Percentiles rank a stretch among this genome's conserved stretches.
Conservation (phyloP, 2,797 vertebrate genomes). For the Pelodytes ibericus region DNA sequence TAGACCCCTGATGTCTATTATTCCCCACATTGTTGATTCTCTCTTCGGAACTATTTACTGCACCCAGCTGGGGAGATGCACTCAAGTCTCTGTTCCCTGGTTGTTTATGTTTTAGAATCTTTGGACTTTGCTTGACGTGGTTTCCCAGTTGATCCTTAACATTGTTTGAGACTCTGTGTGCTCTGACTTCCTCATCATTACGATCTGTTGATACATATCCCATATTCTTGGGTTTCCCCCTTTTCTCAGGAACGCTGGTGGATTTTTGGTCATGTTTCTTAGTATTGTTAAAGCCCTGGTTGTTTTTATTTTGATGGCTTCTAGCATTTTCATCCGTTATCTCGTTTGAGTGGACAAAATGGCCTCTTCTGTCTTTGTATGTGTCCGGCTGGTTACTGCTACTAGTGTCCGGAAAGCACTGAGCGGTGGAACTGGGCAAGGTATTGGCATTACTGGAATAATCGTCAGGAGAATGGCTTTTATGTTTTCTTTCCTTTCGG, state of each 20-base stretch:
- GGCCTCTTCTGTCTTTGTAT: constrained; percentile 1
- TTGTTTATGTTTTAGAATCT: constrained; percentile 3
- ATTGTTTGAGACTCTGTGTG: constrained; percentile 20
- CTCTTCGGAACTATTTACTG: constrained; percentile 49
- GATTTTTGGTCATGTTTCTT: constrained; percentile 23
- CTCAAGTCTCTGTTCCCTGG: constrained; percentile 42
- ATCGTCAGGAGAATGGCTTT: background rate
- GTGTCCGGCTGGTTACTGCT: background rate
- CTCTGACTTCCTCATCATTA: constrained; percentile 44
- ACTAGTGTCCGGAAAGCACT: background rate
- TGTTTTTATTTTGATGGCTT: constrained; percentile 31
- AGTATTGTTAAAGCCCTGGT: background rate
- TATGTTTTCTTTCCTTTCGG: constrained; percentile 27
- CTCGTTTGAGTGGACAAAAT: constrained; percentile 31
- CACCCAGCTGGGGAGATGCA: constrained; percentile 16
- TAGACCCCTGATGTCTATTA: constrained; percentile 39
- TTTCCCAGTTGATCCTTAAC: constrained; percentile 43
- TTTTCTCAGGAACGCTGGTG: constrained; percentile 2
- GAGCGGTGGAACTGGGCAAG: background rate
- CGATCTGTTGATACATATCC: background rate
- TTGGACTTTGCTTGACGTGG: constrained; percentile 54
- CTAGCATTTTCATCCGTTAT: constrained; percentile 36
- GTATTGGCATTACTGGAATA: background rate
- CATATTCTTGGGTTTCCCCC: constrained; percentile 21
- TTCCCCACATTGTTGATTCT: constrained; percentile 55